Percentiles rank a stretch among this genome's conserved stretches.
These are phyloP conservation scores for Microtus pennsylvanicus DNA, from an alignment of 2,113 vertebrate species.

Conservation along the genomic window DNA sequence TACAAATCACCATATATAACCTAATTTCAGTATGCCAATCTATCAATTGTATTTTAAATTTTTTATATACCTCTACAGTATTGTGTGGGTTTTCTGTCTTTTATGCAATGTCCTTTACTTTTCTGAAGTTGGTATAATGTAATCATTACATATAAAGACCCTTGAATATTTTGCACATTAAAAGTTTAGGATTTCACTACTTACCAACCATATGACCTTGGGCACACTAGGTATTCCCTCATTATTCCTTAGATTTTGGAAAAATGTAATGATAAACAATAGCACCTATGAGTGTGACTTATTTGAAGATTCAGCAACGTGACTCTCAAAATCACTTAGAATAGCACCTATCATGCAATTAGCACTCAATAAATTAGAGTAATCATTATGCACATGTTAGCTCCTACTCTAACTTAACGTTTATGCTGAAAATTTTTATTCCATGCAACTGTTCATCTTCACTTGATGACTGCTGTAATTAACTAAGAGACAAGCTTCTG, in stretches of 20 bases:
- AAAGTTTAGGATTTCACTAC: background rate
- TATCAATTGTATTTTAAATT: background rate
- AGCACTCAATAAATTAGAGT: background rate
- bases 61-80: background rate
- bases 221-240: background rate
- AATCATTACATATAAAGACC: background rate
- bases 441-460: background rate
- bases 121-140: background rate
- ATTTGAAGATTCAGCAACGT: background rate
- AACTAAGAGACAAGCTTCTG: background rate
- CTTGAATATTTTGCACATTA: background rate
- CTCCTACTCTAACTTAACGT: background rate
- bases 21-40: background rate
- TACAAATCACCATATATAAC: background rate
- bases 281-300: background rate
- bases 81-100: background rate
- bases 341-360: background rate
- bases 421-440: background rate
- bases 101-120: background rate
- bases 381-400: background rate
- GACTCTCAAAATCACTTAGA: background rate
- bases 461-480: background rate
- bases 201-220: background rate
- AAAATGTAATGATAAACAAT: background rate
- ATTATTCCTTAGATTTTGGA: background rate